Evolutionary conservation across 1,140 invertebrate species (phyloP), one percentile per base, ranked within the genome.

Genomic region (Drepana arcuata): DNA sequence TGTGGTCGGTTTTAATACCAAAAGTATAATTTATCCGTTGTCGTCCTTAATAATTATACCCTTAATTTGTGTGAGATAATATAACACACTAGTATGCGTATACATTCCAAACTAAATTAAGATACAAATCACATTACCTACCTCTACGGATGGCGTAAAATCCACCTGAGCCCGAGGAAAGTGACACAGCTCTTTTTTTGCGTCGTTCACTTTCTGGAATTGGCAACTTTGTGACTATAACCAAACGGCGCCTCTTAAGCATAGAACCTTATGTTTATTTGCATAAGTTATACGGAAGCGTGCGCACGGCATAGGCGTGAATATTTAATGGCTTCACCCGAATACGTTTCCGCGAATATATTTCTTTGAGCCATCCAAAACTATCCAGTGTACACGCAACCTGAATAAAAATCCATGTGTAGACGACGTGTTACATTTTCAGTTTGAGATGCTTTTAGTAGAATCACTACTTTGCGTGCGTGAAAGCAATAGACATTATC

Each of bases 201-300:
- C 10, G 6, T 10, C 24, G 6, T 21, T 21, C 18, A 5, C 18
- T 21, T 26, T 2, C 10, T 26, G 2, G n/a, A 26, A 26, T 26
- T 4, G 6, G 6, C n/a, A 6, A 2, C 6, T 10, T 3, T 7
- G 10, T 10, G 10, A 26, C n/a, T n/a, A 26, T 26, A 26, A 26
- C 32, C 12, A 31, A 36, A 54, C 44, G 47, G 44, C 48, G 40
- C 34, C 31, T 58, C 41, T 48, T 57, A 56, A 46, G 58, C 56
- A 46, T 55, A 35, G 43, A 45, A 60, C 49, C 54, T 49, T 54
- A 41, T 40, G 56, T 66, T 45, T 65, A 63, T 70, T 70, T 70
- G 55, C 63, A 67, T 69, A 68, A 63, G 54, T 67, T 72, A 69
- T 69, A 58, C 53, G 37, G 28, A 41, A 50, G 33, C 34, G 44